Evolutionary conservation across 2,113 vertebrate species (phyloP).

Genomic region (Tyto alba): DNA sequence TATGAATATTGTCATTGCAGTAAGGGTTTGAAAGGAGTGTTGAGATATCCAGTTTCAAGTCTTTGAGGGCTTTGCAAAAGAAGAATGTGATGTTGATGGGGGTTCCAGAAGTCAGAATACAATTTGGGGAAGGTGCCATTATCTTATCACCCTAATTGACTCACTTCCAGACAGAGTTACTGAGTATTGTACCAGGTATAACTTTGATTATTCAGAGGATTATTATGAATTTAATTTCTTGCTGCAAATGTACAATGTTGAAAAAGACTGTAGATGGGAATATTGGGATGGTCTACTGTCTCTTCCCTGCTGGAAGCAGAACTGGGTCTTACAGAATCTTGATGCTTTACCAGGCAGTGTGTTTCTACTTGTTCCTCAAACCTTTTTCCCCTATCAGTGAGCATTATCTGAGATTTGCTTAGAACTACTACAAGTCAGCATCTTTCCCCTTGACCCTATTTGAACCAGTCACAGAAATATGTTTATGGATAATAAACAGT

Average conservation of each 20-base stretch:
- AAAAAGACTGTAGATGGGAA: background rate
- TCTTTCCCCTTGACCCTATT: background rate
- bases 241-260: background rate
- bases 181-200: background rate
- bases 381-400: background rate
- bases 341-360: background rate
- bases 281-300: background rate
- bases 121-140: background rate
- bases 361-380: background rate
- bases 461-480: background rate
- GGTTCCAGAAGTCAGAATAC: background rate
- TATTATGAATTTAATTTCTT: background rate
- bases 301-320: background rate
- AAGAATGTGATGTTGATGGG: background rate
- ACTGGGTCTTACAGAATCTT: background rate
- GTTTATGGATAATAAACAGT: conserved; percentile 69
- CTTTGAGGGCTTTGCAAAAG: background rate
- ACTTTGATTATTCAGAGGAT: background rate
- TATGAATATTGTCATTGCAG: background rate
- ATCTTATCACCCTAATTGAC: background rate
- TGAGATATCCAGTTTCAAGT: background rate
- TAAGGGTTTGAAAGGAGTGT: background rate
- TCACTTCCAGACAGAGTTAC: background rate
- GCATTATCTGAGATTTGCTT: background rate
- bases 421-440: background rate